Evolutionary conservation across 2,797 vertebrate genomes (phyloP).

Genomic region (Bucorvus abyssinicus): DNA sequence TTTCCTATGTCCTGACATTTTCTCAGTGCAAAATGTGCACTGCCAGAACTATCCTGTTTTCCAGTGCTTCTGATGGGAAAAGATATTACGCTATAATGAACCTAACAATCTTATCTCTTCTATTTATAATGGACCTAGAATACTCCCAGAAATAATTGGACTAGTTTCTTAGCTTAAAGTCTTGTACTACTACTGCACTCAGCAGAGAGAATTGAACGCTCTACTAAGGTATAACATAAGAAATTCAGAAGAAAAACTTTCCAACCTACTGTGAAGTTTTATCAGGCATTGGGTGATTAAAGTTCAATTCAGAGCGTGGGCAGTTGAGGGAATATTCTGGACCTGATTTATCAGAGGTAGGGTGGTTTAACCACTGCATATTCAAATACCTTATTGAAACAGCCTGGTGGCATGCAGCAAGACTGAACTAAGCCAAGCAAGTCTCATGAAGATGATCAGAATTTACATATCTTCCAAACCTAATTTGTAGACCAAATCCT

Average conservation of each 20-base stretch:
- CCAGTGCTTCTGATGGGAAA: constrained; percentile 1
- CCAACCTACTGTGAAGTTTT: neutral
- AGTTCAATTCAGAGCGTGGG: neutral
- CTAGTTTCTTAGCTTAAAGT: neutral
- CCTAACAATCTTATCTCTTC: neutral
- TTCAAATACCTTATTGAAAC: neutral
- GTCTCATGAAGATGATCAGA: neutral
- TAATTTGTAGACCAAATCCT: neutral
- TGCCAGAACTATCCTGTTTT: constrained; percentile 10
- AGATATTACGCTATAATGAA: constrained; percentile 25
- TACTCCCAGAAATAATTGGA: constrained; percentile 35
- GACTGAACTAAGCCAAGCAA: neutral
- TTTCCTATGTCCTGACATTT: constrained; percentile 13
- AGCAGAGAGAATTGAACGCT: constrained; percentile 23
- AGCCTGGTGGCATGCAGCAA: neutral
- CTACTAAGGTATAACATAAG: neutral
- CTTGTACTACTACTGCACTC: neutral
- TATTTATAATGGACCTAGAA: constrained; percentile 8
- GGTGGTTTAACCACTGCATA: neutral
- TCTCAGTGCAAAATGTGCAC: neutral
- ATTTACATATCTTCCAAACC: neutral
- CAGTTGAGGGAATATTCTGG: neutral
- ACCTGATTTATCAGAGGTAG: neutral
- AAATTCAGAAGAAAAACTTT: neutral
- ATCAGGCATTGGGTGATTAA: neutral